A percentile compares a stretch with the other conserved stretches of the same genome.
Evolutionary conservation across 2,797 vertebrate species (phyloP).

Genomic region (Octomys mimax): DNA sequence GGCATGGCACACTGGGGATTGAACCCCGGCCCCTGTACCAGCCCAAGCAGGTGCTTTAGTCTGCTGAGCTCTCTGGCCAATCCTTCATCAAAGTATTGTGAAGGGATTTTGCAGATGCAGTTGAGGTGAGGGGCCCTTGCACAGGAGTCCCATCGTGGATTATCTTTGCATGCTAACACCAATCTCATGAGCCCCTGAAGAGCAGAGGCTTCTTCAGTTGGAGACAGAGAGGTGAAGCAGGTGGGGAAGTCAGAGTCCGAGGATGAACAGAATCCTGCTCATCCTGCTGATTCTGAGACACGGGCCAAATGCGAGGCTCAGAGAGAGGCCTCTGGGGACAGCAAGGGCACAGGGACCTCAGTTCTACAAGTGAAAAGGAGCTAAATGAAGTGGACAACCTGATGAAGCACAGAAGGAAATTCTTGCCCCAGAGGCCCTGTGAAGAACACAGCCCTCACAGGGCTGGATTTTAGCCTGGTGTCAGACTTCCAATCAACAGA

Average conservation of each 20-base stretch:
- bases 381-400: neutral
- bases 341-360: neutral
- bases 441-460: neutral
- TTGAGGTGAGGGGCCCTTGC: neutral
- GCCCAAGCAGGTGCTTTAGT: no score
- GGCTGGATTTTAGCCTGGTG: fast-evolving
- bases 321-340: neutral
- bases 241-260: neutral
- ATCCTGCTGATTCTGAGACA: neutral
- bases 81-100: neutral
- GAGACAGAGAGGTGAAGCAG: neutral
- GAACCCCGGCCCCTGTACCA: no score
- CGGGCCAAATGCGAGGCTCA: neutral
- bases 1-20: no score
- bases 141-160: neutral
- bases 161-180: neutral
- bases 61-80: no score
- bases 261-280: neutral
- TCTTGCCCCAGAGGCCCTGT: no score
- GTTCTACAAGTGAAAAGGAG: neutral
- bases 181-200: neutral
- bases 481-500: neutral
- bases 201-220: neutral
- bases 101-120: neutral
- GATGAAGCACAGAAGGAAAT: neutral